These are phyloP conservation scores for Poeciliopsis turrubarensis DNA, from an alignment of 2,113 vertebrate species.

Conservation along the genomic window DNA sequence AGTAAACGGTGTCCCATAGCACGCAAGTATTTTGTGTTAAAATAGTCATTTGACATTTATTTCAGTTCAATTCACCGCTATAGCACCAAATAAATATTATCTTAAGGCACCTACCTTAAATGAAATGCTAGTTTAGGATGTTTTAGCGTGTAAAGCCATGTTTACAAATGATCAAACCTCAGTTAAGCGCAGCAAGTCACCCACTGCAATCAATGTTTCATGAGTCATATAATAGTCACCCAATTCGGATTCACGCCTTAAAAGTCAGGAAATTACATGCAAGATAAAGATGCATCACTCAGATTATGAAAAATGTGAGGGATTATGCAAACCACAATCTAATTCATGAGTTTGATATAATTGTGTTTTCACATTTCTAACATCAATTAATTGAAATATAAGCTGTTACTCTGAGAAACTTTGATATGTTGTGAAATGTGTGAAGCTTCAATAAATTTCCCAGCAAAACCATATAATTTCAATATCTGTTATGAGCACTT, in stretches of 20 bases:
- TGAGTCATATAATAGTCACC: neutral
- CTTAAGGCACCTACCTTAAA: neutral
- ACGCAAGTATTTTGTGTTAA: too few relatives aligned
- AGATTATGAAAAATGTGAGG: neutral
- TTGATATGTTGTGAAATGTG: neutral
- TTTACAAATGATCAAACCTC: constrained; percentile 6
- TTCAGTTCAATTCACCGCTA: neutral
- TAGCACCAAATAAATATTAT: neutral
- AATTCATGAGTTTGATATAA: neutral
- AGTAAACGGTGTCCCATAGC: neutral
- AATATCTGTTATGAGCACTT: neutral
- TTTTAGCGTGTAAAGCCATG: constrained; percentile 4
- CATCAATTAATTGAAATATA: neutral
- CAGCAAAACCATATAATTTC: neutral
- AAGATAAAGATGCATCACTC: neutral
- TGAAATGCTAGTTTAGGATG: neutral
- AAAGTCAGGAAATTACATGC: constrained; percentile 2
- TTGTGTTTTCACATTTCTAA: neutral
- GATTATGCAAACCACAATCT: neutral
- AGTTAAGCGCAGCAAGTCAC: neutral
- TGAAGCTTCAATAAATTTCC: neutral
- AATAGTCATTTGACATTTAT: too few relatives aligned
- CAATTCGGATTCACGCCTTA: constrained; percentile 3
- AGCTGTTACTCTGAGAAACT: neutral
- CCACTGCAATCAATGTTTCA: constrained; percentile 1